phyloP scores from a whole-genome alignment of 2,113 vertebrate species.

The Peromyscus californicus region DNA sequence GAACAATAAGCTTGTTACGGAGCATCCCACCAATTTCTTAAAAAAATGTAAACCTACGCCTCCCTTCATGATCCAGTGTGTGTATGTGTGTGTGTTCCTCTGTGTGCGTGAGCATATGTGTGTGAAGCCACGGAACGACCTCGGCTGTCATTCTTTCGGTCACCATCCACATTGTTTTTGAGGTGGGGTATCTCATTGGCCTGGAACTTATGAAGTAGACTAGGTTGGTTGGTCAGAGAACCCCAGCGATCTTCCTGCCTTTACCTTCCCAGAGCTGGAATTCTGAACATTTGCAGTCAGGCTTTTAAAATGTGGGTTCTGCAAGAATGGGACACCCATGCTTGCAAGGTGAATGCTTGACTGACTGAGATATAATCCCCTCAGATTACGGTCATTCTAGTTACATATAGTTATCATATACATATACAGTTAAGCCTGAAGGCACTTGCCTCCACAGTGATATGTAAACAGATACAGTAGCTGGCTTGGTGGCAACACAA shows the following conservation, averaged over 20 bases:
- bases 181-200: not conserved
- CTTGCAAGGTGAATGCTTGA: not conserved
- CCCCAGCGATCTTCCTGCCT: not conserved
- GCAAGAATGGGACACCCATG: not conserved
- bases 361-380: not conserved
- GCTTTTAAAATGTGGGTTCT: not conserved
- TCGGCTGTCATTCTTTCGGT: not conserved
- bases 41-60: not conserved
- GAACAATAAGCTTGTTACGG: not conserved
- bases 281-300: not conserved
- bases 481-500: not conserved
- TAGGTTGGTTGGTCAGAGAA: not conserved
- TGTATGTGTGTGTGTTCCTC: not conserved
- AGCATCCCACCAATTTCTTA: not conserved
- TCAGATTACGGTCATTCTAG: not conserved
- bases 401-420: not conserved
- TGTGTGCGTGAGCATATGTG: not conserved
- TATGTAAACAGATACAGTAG: not conserved
- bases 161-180: not conserved
- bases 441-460: too few species aligned
- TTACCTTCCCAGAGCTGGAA: not conserved
- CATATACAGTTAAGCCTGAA: not conserved
- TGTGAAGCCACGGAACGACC: not conserved
- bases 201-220: not conserved
- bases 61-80: not conserved